Conservation (phyloP, 1,140 invertebrate species). For the Limonius californicus region DNA sequence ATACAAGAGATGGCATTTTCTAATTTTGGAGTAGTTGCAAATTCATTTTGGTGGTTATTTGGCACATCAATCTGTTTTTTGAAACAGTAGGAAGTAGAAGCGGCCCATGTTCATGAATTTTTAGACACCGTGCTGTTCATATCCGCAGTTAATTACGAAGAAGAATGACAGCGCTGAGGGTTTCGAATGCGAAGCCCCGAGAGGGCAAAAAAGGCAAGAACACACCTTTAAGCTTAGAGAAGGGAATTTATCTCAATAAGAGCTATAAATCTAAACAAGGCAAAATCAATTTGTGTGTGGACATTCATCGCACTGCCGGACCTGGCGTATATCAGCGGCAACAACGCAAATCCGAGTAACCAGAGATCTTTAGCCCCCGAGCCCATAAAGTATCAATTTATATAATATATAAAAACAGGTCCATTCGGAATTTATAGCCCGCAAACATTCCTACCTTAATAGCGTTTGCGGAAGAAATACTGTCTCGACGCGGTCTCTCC, state of each 20-base stretch:
- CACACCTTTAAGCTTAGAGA: conserved; percentile 8
- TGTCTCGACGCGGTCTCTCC: not conserved
- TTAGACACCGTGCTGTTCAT: too few relatives aligned
- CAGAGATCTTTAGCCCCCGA: conserved; percentile 33
- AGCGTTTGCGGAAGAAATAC: conserved; percentile 16
- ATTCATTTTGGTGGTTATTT: too few relatives aligned
- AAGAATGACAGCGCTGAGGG: too few relatives aligned
- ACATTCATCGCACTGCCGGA: conserved; percentile 29
- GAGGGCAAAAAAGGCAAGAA: not conserved
- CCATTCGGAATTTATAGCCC: conserved; percentile 28
- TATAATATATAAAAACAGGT: conserved; percentile 27
- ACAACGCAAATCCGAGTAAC: conserved; percentile 33
- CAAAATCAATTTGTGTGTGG: conserved; percentile 37
- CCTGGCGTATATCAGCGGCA: conserved; percentile 24
- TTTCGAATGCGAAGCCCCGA: too few relatives aligned
- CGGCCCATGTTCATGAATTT: too few relatives aligned
- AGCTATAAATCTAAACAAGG: conserved; percentile 35
- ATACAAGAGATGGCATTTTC: too few relatives aligned
- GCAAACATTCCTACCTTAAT: conserved; percentile 32
- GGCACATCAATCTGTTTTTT: too few relatives aligned
- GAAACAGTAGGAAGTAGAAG: too few relatives aligned
- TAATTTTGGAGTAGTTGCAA: too few relatives aligned
- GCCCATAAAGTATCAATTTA: conserved; percentile 39
- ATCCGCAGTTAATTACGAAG: too few relatives aligned
- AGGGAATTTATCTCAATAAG: conserved; percentile 38